A percentile compares a stretch with the other conserved stretches of the same genome.
Conservation (phyloP, 2,888 invertebrate species). For the Cephus pulcher region DNA sequence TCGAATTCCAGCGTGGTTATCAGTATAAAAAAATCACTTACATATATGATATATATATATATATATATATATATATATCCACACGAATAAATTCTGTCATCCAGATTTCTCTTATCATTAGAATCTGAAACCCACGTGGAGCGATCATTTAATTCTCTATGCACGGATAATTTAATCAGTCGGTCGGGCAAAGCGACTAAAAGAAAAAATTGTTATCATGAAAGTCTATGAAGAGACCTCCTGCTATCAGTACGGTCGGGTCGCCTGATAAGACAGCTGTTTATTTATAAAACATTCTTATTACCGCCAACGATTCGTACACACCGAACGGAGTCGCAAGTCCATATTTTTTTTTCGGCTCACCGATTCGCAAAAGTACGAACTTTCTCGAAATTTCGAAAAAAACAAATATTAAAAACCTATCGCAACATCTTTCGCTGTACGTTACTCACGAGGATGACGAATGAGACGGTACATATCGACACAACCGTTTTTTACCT, state of each 20-base stretch:
- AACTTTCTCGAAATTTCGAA: not conserved
- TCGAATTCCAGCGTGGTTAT: not conserved
- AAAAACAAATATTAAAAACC: not conserved
- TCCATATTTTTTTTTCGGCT: not conserved
- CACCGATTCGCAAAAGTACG: not conserved
- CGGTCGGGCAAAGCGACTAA: not conserved
- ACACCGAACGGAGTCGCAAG: not conserved
- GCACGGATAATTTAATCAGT: not conserved
- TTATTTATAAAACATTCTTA: conserved; percentile 35
- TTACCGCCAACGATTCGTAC: not conserved
- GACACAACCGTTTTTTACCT: not conserved
- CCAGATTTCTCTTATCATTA: not conserved
- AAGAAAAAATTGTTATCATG: conserved; percentile 33
- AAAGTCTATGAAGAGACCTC: conserved; percentile 40
- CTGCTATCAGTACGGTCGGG: conserved; percentile 42
- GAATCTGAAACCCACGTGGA: not conserved
- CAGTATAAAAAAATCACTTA: not conserved
- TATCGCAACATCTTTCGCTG: not conserved
- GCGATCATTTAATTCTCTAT: not conserved
- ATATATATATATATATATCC: too few species aligned
- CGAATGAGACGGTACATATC: not conserved
- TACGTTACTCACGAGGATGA: not conserved
- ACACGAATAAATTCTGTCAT: not conserved
- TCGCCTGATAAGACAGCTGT: conserved; percentile 48
- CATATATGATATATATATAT: too few species aligned